phyloP scores from a whole-genome alignment of 2,888 invertebrate genomes.

The Alloplasta piceator region DNA sequence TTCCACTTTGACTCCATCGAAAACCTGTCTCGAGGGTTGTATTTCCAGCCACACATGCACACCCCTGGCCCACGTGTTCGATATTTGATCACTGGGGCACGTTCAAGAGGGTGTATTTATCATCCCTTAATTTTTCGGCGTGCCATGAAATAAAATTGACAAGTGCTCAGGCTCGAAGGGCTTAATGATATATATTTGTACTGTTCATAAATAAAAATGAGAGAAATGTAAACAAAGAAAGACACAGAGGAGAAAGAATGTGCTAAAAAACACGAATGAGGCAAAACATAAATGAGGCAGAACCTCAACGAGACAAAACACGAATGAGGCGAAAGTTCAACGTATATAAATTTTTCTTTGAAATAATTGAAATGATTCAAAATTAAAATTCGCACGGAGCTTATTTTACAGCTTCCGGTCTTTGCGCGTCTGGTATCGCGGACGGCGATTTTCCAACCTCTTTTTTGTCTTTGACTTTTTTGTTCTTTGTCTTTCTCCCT shows the following conservation, averaged over 20 bases:
- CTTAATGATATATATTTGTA: neutral
- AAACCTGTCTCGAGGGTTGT: conserved; percentile 54
- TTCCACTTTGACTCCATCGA: conserved; percentile 51
- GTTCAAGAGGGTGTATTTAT: conserved; percentile 47
- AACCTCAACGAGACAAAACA: no score
- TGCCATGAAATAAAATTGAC: conserved; percentile 25
- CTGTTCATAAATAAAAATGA: no score
- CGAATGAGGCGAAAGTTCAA: no score
- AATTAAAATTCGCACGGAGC: neutral
- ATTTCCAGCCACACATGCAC: conserved; percentile 48
- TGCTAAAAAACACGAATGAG: no score
- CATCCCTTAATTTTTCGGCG: conserved; percentile 22
- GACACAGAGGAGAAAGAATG: no score
- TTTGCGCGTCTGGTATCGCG: conserved; percentile 39
- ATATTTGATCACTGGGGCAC: conserved; percentile 78
- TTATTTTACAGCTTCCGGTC: conserved; percentile 50
- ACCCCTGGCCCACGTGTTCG: conserved; percentile 73
- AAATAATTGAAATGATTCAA: no score
- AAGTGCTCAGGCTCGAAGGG: conserved; percentile 33
- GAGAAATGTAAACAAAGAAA: no score
- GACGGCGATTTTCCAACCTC: conserved; percentile 54
- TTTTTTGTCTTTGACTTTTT: conserved; percentile 27
- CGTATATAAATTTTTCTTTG: no score
- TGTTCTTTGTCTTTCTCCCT: conserved; percentile 10
- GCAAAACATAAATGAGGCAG: no score